Percentiles rank a stretch among this genome's conserved stretches.
phyloP scores from a whole-genome alignment of 1,140 invertebrate species.

The Sinella curviseta region DNA sequence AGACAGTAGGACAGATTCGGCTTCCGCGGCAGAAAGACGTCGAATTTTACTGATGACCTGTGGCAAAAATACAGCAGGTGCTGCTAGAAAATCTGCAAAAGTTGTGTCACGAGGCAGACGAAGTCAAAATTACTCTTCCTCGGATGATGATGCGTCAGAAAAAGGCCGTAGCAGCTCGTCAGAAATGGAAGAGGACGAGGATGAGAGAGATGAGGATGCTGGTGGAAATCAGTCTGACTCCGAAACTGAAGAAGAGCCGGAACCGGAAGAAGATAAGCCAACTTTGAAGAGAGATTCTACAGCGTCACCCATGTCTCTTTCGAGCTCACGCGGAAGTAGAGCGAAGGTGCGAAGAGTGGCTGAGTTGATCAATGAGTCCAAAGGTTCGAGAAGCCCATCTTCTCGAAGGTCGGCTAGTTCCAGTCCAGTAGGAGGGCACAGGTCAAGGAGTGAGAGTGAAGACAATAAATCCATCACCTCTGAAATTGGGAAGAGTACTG shows the following conservation, averaged over 20 bases:
- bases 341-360: background rate
- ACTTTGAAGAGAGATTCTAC: background rate
- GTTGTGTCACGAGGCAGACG: constrained; percentile 27
- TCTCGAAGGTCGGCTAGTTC: background rate
- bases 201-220: background rate
- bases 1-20: background rate
- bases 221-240: background rate
- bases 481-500: background rate
- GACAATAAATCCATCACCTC: constrained; percentile 27
- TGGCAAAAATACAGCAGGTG: constrained; percentile 33
- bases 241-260: background rate
- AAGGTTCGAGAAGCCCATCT: background rate
- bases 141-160: background rate
- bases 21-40: background rate
- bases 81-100: constrained; percentile 44
- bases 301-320: background rate
- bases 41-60: constrained; percentile 12
- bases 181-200: background rate
- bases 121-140: constrained; percentile 15
- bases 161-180: background rate
- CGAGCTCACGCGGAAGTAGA: background rate
- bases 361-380: background rate
- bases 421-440: background rate
- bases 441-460: constrained; percentile 16
- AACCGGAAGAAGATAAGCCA: background rate